phyloP scores from a whole-genome alignment of 2,888 invertebrate genomes.

The Pseudococcus viburni region DNA sequence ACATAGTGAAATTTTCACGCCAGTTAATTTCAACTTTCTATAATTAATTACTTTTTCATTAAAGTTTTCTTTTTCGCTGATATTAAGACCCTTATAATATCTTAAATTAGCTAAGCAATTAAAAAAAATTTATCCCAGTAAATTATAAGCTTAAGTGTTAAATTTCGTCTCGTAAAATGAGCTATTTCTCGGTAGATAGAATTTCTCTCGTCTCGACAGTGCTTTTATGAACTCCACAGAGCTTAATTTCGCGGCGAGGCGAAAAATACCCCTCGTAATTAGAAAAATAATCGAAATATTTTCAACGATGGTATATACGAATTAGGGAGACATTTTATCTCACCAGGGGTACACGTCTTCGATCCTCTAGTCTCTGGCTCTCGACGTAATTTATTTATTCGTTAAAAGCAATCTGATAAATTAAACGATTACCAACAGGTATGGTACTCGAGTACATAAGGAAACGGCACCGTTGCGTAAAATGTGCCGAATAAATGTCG shows the following conservation, averaged over 20 bases:
- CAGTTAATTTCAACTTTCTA: constrained; percentile 28
- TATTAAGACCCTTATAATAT: constrained; percentile 25
- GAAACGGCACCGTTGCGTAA: neutral
- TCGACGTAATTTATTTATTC: neutral
- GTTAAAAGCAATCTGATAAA: constrained; percentile 12
- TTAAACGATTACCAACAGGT: constrained; percentile 18
- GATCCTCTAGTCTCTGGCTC: neutral
- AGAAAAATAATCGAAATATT: constrained; percentile 15
- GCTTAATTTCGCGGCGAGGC: neutral
- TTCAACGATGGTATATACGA: neutral
- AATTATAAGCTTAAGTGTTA: constrained; percentile 2
- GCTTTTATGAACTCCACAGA: neutral
- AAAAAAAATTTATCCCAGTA: neutral
- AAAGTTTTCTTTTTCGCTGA: neutral
- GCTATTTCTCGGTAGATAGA: constrained; percentile 4
- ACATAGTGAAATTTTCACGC: neutral
- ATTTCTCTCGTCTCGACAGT: neutral
- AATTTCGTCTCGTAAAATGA: constrained; percentile 21
- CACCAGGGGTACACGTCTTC: too few species aligned
- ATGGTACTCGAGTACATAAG: neutral
- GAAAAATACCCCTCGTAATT: constrained; percentile 1
- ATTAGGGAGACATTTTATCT: too few species aligned
- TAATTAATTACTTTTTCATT: constrained; percentile 38
- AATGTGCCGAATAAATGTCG: constrained; percentile 10
- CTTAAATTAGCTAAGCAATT: neutral